Conservation (phyloP, 2,113 vertebrate genomes). For the Trinectes maculatus region DNA sequence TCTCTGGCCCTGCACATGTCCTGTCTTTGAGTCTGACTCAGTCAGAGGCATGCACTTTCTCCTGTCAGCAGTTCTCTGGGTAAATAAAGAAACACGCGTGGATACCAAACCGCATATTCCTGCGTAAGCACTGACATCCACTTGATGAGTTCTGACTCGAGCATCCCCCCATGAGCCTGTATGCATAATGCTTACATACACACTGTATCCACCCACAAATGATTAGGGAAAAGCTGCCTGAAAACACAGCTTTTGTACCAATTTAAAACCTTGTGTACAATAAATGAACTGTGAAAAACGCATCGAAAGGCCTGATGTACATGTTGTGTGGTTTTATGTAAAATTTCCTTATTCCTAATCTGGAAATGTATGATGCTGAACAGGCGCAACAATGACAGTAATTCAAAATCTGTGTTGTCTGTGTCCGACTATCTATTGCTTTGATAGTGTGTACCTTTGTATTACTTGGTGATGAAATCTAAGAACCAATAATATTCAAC, state of each 20-base stretch:
- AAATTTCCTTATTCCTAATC: not conserved
- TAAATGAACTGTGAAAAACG: not conserved
- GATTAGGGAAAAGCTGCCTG: not conserved
- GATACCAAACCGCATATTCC: conserved; percentile 38
- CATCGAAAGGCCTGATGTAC: not conserved
- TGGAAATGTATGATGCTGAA: not conserved
- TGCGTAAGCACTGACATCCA: conserved; percentile 53
- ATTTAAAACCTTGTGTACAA: conserved; percentile 5
- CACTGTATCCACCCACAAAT: conserved; percentile 28
- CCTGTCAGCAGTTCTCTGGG: conserved; percentile 50
- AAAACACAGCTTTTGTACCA: conserved; percentile 16
- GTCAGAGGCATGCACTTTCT: conserved; percentile 20
- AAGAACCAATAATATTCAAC: too few relatives aligned
- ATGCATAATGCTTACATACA: conserved; percentile 39
- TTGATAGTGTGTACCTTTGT: too few relatives aligned
- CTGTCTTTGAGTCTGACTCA: conserved; percentile 54
- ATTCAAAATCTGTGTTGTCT: too few relatives aligned
- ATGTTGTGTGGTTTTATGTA: not conserved
- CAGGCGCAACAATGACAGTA: not conserved
- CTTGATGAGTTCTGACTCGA: conserved; percentile 31
- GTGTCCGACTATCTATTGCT: too few relatives aligned
- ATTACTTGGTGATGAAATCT: too few relatives aligned
- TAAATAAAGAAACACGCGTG: conserved; percentile 51
- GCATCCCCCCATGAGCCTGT: conserved; percentile 34
- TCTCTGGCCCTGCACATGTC: too few relatives aligned